Conservation (phyloP, 1,140 invertebrate genomes). For the Caenorhabditis brenneri region DNA sequence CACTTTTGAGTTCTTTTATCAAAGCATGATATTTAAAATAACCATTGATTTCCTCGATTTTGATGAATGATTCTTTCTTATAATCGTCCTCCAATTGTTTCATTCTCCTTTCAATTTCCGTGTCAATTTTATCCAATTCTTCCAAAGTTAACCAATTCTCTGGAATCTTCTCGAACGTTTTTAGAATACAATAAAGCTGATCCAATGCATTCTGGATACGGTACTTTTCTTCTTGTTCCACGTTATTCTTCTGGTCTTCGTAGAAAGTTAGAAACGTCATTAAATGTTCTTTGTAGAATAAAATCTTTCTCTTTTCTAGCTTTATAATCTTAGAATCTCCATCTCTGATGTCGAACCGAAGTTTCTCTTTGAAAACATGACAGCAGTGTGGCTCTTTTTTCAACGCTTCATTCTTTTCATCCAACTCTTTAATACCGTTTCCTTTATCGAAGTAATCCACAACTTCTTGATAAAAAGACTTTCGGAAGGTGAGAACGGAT, state of each 20-base stretch:
- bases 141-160: background rate
- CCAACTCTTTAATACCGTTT: background rate
- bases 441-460: background rate
- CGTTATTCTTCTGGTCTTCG: background rate
- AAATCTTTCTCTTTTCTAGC: background rate
- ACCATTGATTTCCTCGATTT: background rate
- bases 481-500: background rate
- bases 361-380: background rate
- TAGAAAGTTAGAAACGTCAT: background rate
- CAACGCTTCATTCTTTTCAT: background rate
- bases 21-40: background rate
- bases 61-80: background rate
- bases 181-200: background rate
- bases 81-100: background rate
- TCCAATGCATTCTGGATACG: background rate
- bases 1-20: background rate
- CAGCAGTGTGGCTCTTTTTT: background rate
- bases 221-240: background rate
- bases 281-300: background rate
- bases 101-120: background rate
- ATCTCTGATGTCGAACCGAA: background rate
- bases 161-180: background rate
- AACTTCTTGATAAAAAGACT: background rate
- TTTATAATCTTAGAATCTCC: background rate
- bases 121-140: background rate